A percentile compares a stretch with the other conserved stretches of the same genome.
Conservation (phyloP, 2,113 vertebrate genomes). For the Anoura caudifer region DNA sequence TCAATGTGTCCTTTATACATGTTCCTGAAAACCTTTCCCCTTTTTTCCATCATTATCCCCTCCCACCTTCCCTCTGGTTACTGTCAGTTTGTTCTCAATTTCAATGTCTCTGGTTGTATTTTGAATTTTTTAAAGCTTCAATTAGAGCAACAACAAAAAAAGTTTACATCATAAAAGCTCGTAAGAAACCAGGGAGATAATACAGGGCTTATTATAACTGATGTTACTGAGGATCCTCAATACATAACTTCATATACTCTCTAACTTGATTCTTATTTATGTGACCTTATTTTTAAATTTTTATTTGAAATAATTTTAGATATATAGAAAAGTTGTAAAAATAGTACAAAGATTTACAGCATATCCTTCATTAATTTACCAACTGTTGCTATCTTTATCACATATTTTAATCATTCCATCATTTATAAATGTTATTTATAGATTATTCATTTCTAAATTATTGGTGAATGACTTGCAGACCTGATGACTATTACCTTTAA, state of each 20-base stretch:
- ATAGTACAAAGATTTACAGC: neutral
- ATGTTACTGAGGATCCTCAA: neutral
- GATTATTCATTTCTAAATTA: constrained; percentile 21
- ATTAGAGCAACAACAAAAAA: neutral
- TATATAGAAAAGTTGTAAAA: neutral
- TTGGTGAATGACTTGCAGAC: neutral
- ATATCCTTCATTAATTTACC: neutral
- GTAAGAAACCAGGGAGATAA: neutral
- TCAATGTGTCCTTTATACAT: too few species aligned
- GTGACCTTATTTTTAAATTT: neutral
- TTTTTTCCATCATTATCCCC: too few species aligned
- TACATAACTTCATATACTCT: neutral
- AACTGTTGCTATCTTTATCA: neutral
- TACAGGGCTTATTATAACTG: neutral
- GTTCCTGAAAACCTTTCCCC: too few species aligned
- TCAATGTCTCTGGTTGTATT: too few species aligned
- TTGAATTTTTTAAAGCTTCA: neutral
- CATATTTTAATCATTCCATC: neutral
- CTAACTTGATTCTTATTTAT: neutral
- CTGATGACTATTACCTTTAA: neutral
- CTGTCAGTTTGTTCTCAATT: too few species aligned
- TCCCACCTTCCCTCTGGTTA: too few species aligned
- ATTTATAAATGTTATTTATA: neutral
- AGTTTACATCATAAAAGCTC: neutral
- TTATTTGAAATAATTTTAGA: constrained; percentile 28